Base-by-base conservation (phyloP, 2,797 vertebrate species). In the Oryzias sinensis region DNA sequence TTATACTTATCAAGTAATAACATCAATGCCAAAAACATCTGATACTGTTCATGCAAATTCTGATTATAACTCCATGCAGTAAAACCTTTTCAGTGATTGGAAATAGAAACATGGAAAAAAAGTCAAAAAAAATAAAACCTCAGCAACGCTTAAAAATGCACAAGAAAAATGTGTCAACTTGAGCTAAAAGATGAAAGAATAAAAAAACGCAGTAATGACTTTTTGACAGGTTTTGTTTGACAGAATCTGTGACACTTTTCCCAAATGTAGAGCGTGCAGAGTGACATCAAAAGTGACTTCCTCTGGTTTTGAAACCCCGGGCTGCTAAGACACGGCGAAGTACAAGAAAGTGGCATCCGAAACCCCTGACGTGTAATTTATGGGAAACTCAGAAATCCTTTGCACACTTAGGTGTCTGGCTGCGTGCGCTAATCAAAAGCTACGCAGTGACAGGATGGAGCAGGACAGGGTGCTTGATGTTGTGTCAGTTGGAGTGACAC, bases 401-500 rank as follows among this genome's bases (percentile, higher is more conserved):
- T 74, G 68, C 67, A 47, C 69, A 68, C 78, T 70, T 75, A 53
- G 77, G 77, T 77, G 74, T 76, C 73, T 70, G 14, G 59, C 76
- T 82, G 77, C 68, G 69, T 74, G 68, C 58, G 61, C 74, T 87
- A 84, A 86, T 89, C 80, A 87, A 84, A 87, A 80, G 80, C 71
- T 79, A 61, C 71, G 71, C 58, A 0, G 54, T 74, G 71, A 70
- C 77, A 75, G 66, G 81, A 65, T 29, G 55, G 45, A 71, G 65
- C 59, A 71, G 65, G 62, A 76, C 18, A 55, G 72, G 49, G 53
- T 53, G 52, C 70, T 79, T 86, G 74, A 84, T 81, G 75, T 75
- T 81, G 74, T 77, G 80, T 76, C 76, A 81, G 75, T 42, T 77
- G 63, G 74, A 79, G 61, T 77, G 64, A 80, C 14, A 41, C 52